Conservation (phyloP, 1,140 invertebrate genomes). For the Drosophila mauritiana region DNA sequence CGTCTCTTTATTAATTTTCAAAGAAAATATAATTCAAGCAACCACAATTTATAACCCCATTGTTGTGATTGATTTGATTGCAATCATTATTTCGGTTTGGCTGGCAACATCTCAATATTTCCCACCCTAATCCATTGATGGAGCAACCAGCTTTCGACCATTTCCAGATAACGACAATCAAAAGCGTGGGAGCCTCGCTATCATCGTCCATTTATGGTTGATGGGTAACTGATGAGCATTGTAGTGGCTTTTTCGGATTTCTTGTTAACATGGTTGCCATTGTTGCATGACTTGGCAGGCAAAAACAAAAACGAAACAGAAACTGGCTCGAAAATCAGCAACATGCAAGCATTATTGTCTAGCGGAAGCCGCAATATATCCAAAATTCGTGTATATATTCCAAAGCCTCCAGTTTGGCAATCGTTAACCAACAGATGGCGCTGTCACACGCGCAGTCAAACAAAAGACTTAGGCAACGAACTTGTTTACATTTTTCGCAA, state of each 20-base stretch:
- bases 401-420: slow-evolving; percentile 47
- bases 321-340: slow-evolving; percentile 7
- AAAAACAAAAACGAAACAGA: slow-evolving; percentile 2
- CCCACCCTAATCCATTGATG: slow-evolving; percentile 2
- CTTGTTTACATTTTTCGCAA: slow-evolving; percentile 80
- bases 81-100: too few relatives aligned
- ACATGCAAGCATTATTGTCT: slow-evolving; percentile 14
- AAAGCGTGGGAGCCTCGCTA: slow-evolving; percentile 26
- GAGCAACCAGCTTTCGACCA: slow-evolving; percentile 9
- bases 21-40: too few relatives aligned
- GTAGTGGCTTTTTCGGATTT: not conserved
- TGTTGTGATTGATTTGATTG: too few relatives aligned
- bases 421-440: slow-evolving; percentile 69
- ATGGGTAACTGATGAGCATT: slow-evolving; percentile 24
- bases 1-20: too few relatives aligned
- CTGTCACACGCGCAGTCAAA: slow-evolving; percentile 56
- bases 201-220: slow-evolving; percentile 11
- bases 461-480: slow-evolving; percentile 82
- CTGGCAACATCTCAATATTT: not conserved
- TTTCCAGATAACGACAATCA: slow-evolving; percentile 8
- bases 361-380: slow-evolving; percentile 16
- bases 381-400: not conserved
- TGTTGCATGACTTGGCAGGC: slow-evolving; percentile 12
- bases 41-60: too few relatives aligned
- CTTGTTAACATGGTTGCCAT: slow-evolving; percentile 8